Conservation (phyloP, 2,888 invertebrate species). For the Apodemia duryi region DNA sequence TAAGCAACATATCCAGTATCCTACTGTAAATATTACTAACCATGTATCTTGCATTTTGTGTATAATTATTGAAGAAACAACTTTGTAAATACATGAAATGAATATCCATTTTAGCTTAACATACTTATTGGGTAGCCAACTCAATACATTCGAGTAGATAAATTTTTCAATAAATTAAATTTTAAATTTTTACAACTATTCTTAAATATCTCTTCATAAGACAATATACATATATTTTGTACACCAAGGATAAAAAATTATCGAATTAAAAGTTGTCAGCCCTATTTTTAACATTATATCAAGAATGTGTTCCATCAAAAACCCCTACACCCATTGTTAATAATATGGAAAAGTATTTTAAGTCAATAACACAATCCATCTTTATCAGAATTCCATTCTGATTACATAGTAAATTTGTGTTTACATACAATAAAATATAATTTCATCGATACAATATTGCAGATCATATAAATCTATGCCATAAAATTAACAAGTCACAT, state of each 20-base stretch:
- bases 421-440: constrained; percentile 15
- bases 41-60: too few species aligned
- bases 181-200: constrained; percentile 1
- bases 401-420: constrained; percentile 13
- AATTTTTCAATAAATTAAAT: constrained; percentile 2
- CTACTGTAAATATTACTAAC: too few species aligned
- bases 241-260: not conserved
- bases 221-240: constrained; percentile 9
- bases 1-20: not conserved
- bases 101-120: not conserved
- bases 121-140: not conserved
- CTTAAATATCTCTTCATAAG: not conserved
- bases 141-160: not conserved
- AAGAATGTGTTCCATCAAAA: not conserved
- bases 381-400: constrained; percentile 1
- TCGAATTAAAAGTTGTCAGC: not conserved
- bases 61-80: too few species aligned
- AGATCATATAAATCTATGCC: constrained; percentile 28
- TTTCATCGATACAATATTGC: constrained; percentile 26
- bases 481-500: constrained; percentile 27
- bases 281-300: not conserved
- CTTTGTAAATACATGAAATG: not conserved
- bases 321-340: constrained; percentile 3
- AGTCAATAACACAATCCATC: constrained; percentile 10
- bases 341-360: not conserved